Base-by-base conservation (phyloP, 2,113 vertebrate species). In the Pedetes capensis region DNA sequence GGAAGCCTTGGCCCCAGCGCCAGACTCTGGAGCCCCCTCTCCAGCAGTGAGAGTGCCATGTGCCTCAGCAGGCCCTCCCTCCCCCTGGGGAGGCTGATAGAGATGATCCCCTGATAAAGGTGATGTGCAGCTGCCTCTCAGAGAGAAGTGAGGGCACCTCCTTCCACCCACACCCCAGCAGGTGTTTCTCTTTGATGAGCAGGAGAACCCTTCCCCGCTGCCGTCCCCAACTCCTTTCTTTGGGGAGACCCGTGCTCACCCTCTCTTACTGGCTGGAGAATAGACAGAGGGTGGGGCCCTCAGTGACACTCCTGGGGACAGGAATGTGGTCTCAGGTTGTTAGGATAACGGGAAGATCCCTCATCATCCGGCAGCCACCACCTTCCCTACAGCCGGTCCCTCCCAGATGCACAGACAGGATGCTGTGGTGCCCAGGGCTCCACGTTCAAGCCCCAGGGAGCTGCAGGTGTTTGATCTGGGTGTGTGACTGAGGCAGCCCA, bases 381-480 rank as follows among this genome's bases (percentile, higher is more conserved):
- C 34, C 23, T 34, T 85, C n/a, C 32, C 61, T 44, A 66, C 9
- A 1, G 49, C 0, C 1, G 20, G 0, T 61, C 47, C 8, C 37
- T 63, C 51, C 68, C 25, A 23, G 20, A 68, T 0, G 0, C 25
- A 2, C 71, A 78, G 23, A 82, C 39, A 16, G 59, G 44, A 71
- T 51, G 42, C 68, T 22, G 27, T 34, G 2, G 39, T 6, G 79
- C 72, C 61, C 8, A 27, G n/a, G 42, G 47, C 71, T 49, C 59
- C 64, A 17, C 47, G 42, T 32, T 81, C 87, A 76, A 84, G 39
- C 96, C 83, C 80, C 42, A 55, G 79, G 87, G 95, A 91, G 82
- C 37, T 17, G 3, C 6, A 3, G n/a, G n/a, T 63, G 85, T 87
- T 91, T 91, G n/a, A 89, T 76, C 23, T 39, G 64, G 64, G 14